phyloP scores from a whole-genome alignment of 2,888 invertebrate genomes.

The Aleiodes testaceus region DNA sequence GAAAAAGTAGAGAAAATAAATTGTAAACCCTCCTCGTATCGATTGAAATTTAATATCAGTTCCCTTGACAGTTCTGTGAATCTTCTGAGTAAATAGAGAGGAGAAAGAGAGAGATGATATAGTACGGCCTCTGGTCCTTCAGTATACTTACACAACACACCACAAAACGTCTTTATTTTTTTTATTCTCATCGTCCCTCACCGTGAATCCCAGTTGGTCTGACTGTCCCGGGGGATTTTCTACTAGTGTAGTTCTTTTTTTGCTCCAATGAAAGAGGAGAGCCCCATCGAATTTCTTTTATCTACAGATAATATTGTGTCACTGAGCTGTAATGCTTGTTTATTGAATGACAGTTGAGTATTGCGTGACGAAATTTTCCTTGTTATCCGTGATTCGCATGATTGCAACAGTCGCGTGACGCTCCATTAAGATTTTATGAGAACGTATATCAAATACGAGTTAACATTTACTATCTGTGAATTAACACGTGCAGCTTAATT shows the following conservation, averaged over 20 bases:
- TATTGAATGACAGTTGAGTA: background rate
- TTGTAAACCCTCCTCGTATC: constrained; percentile 52
- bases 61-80: constrained; percentile 57
- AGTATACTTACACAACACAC: background rate
- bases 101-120: constrained; percentile 39
- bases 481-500: constrained; percentile 47
- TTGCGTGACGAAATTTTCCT: constrained; percentile 24
- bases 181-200: background rate
- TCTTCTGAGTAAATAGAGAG: constrained; percentile 66
- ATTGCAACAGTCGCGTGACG: constrained; percentile 50
- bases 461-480: constrained; percentile 54
- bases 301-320: background rate
- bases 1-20: constrained; percentile 6
- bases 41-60: constrained; percentile 71
- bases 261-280: background rate
- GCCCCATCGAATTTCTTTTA: background rate
- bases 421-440: constrained; percentile 52
- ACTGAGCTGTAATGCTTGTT: no score
- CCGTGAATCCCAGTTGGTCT: background rate
- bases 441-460: constrained; percentile 52
- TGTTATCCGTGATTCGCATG: constrained; percentile 40
- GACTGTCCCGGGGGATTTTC: constrained; percentile 41
- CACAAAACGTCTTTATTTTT: constrained; percentile 14
- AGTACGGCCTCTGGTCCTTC: constrained; percentile 36
- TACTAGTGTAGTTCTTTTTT: background rate